Percentiles rank a stretch among this genome's conserved stretches.
These are phyloP conservation scores for Lagocephalus sceleratus DNA, from an alignment of 2,797 vertebrate genomes.

Conservation along the genomic window DNA sequence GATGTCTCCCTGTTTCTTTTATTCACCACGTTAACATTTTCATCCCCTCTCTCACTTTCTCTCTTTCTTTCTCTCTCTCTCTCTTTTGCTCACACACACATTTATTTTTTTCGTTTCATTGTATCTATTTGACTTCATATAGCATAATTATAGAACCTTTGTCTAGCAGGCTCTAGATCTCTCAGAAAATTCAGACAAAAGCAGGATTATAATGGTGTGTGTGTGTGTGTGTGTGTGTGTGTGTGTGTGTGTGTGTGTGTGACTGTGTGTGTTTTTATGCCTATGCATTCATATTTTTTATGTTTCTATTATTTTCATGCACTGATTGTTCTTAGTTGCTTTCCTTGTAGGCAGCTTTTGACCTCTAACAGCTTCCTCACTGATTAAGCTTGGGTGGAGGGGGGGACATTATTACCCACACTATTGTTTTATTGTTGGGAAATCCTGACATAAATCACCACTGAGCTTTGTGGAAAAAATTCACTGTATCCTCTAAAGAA, in stretches of 20 bases:
- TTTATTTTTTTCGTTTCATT: conserved; percentile 56
- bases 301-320: too few species aligned
- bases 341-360: conserved; percentile 4
- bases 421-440: conserved; percentile 35
- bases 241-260: too few species aligned
- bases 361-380: conserved; percentile 22
- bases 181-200: conserved; percentile 54
- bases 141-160: conserved; percentile 63
- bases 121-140: conserved; percentile 55
- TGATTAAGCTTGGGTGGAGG: conserved; percentile 29
- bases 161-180: conserved; percentile 31
- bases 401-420: conserved; percentile 40
- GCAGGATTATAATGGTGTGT: too few species aligned
- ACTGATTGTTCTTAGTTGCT: conserved; percentile 5
- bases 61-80: conserved; percentile 48
- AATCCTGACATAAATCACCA: conserved; percentile 48
- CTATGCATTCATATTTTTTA: too few species aligned
- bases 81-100: conserved; percentile 54
- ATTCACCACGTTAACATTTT: conserved; percentile 59
- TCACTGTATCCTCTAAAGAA: conserved; percentile 27
- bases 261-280: too few species aligned
- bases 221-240: too few species aligned
- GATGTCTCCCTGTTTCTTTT: conserved; percentile 6
- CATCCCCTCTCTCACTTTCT: conserved; percentile 55
- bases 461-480: conserved; percentile 26